Evolutionary conservation across 1,140 invertebrate genomes (phyloP), one percentile per base, ranked within the genome.

Genomic region (Drosophila parvula): DNA sequence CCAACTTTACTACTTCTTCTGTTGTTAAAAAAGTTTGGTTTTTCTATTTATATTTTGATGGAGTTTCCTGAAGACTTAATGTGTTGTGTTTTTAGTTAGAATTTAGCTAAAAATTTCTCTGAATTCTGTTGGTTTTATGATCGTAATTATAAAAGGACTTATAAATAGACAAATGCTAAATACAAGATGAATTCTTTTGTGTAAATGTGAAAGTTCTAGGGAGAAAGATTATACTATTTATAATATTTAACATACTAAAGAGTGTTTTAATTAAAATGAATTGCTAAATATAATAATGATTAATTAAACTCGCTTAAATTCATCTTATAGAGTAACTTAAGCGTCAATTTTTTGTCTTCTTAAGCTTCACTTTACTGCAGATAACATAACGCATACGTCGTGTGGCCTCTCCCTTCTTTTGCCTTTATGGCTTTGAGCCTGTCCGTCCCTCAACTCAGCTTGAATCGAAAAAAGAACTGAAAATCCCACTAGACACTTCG

Each of bases 401-500:
- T 60, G 76, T 86, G 82, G 82, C 82, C 82, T 78, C 81, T 84
- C 82, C 63, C 81, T 74, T 69, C 58, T 45, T 36, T 63, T 60
- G 43, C 34, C 70, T 44, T 28, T 44, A 58, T 64, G 67, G 48
- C 79, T 81, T 78, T 84, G 77, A 69, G 81, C 50, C 70, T 68
- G 83, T 36, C 70, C 79, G 82, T 77, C 83, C 84, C 83, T 86
- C 83, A 88, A 88, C 84, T 64, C 57, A 57, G 18, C 38, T n/a
- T 56, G 53, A 56, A 27, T 56, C 32, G 12, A 8, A 32, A 14
- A 53, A 14, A 9, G 10, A 40, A 30, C 27, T 9, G 16, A 62
- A 62, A 41, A 40, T 32, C 53, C 53, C 55, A 58, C 32, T 53
- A 53, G 50, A 53, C 51, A 53, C 51, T 53, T 63, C 0, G 16